Evolutionary conservation across 2,888 invertebrate species (phyloP).

Genomic region (Esperia sulphurella): DNA sequence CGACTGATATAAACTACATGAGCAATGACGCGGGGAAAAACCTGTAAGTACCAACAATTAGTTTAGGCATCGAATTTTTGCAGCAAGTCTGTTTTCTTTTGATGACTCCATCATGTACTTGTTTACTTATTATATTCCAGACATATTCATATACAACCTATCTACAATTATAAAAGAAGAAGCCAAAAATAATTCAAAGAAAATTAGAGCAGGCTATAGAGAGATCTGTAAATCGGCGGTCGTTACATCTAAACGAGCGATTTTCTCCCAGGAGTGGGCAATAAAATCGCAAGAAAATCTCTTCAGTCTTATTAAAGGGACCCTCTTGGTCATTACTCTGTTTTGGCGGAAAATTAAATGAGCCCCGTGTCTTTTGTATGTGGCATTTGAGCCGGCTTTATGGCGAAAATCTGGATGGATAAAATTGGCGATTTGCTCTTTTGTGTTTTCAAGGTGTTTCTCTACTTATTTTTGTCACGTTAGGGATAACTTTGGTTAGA

Average conservation of each 20-base stretch:
- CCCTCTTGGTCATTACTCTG: constrained; percentile 47
- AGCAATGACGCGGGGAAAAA: too few relatives aligned
- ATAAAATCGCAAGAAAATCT: constrained; percentile 55
- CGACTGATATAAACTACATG: too few relatives aligned
- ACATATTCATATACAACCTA: too few relatives aligned
- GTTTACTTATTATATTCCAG: too few relatives aligned
- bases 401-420: constrained; percentile 28
- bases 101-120: too few relatives aligned
- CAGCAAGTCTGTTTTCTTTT: too few relatives aligned
- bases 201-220: constrained; percentile 47
- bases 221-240: constrained; percentile 51
- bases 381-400: constrained; percentile 30
- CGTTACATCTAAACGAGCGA: constrained; percentile 56
- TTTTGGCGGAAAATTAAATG: constrained; percentile 60
- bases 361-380: constrained; percentile 34
- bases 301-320: constrained; percentile 53
- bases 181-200: constrained; percentile 41
- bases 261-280: constrained; percentile 51
- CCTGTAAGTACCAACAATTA: too few relatives aligned
- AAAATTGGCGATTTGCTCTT: constrained; percentile 17
- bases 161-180: constrained; percentile 9
- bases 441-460: constrained; percentile 6
- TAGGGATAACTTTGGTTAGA: background rate
- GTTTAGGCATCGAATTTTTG: too few relatives aligned
- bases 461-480: background rate